Evolutionary conservation across 2,888 invertebrate species (phyloP).

Genomic region (Synanthedon tipuliformis): DNA sequence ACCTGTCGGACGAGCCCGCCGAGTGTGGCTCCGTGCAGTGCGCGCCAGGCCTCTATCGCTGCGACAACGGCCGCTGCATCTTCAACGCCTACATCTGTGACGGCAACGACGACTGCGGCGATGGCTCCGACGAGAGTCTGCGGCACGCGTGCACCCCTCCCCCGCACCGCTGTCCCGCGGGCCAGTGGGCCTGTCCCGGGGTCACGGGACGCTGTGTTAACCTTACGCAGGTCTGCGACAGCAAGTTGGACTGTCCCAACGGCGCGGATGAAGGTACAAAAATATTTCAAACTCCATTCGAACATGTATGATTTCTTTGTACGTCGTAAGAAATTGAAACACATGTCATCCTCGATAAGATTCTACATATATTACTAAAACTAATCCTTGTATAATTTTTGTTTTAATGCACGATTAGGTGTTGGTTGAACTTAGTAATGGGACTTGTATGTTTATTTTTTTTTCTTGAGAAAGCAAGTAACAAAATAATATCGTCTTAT

Average conservation of each 20-base stretch:
- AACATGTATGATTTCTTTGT: no score
- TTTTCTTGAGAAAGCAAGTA: no score
- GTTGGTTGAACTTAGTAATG: no score
- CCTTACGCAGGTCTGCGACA: slow-evolving; percentile 89
- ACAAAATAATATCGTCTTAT: slow-evolving; percentile 1
- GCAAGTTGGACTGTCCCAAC: slow-evolving; percentile 89
- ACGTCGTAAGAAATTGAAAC: no score
- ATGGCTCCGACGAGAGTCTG: slow-evolving; percentile 87
- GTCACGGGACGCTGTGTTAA: slow-evolving; percentile 86
- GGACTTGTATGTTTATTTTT: no score
- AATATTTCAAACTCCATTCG: neutral
- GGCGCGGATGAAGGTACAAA: slow-evolving; percentile 88
- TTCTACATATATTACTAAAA: no score
- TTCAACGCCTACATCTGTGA: slow-evolving; percentile 95
- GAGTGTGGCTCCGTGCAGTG: slow-evolving; percentile 84
- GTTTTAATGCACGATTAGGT: no score
- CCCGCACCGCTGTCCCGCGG: slow-evolving; percentile 79
- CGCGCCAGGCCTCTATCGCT: slow-evolving; percentile 83
- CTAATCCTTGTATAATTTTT: no score
- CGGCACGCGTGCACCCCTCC: slow-evolving; percentile 85
- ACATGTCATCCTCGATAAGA: no score
- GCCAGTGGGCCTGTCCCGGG: slow-evolving; percentile 90
- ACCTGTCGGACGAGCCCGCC: slow-evolving; percentile 89
- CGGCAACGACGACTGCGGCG: slow-evolving; percentile 93
- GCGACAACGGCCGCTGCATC: slow-evolving; percentile 87